Evolutionary conservation across 2,888 invertebrate species (phyloP).

Genomic region (Harpalus rubripes): DNA sequence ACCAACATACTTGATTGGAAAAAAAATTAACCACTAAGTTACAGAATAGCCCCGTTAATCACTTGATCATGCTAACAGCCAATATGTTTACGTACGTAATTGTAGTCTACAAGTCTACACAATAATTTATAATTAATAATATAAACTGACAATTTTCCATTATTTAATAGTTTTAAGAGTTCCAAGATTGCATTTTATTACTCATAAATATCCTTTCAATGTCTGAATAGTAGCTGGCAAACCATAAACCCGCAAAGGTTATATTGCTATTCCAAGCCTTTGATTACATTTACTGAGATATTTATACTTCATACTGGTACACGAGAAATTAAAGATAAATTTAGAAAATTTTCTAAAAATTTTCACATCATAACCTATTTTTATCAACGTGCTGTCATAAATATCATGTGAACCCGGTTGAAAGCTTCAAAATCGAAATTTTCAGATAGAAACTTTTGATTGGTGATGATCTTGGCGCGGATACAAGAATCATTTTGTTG

Average conservation of each 20-base stretch:
- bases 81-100: too few relatives aligned
- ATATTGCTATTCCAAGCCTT: conserved; percentile 32
- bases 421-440: conserved; percentile 17
- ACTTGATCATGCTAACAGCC: too few relatives aligned
- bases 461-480: not conserved
- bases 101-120: not conserved
- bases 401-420: conserved; percentile 37
- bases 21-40: too few relatives aligned
- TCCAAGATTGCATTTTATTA: not conserved
- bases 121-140: not conserved
- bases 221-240: not conserved
- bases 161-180: not conserved
- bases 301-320: conserved; percentile 24
- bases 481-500: not conserved
- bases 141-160: not conserved
- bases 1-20: too few relatives aligned
- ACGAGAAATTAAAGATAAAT: conserved; percentile 59
- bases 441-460: conserved; percentile 21
- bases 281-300: conserved; percentile 53
- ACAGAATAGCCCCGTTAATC: too few relatives aligned
- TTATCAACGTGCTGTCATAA: conserved; percentile 49
- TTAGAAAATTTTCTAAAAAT: conserved; percentile 64
- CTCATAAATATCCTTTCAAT: not conserved
- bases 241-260: not conserved
- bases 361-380: conserved; percentile 59